Conservation (phyloP, 2,888 invertebrate genomes). For the Adelognathus sp. region DNA sequence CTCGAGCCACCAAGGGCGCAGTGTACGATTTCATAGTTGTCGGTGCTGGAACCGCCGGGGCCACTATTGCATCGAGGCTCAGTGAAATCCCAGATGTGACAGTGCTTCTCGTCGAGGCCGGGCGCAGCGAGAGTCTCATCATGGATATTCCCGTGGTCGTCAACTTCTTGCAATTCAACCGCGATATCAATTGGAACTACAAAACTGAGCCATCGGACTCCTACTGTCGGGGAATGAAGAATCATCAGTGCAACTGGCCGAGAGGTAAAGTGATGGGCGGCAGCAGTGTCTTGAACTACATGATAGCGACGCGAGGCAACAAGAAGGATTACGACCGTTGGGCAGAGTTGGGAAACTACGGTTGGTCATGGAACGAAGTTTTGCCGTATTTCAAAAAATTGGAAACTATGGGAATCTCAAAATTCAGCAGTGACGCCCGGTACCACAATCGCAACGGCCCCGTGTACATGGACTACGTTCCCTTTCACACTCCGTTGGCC, state of each 20-base stretch:
- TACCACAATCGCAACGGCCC: constrained; percentile 84
- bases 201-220: constrained; percentile 89
- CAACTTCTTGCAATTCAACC: constrained; percentile 87
- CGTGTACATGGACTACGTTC: constrained; percentile 83
- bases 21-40: constrained; percentile 90
- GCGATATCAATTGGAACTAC: constrained; percentile 90
- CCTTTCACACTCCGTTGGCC: constrained; percentile 83
- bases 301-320: no score
- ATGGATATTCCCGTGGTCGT: constrained; percentile 90
- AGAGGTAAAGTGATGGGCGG: no score
- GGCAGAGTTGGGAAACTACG: constrained; percentile 88
- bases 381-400: constrained; percentile 90
- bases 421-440: constrained; percentile 77
- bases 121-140: constrained; percentile 85
- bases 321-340: no score
- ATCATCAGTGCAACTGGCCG: no score
- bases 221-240: constrained; percentile 84
- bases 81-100: no score
- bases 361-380: constrained; percentile 89
- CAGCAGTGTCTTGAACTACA: no score
- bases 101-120: no score
- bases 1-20: constrained; percentile 77
- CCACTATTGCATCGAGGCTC: no score
- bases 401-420: constrained; percentile 85
- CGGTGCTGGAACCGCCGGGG: no score